Evolutionary conservation across 2,888 invertebrate species (phyloP), one percentile per base, ranked within the genome.

Genomic region (Synanthedon formicaeformis): DNA sequence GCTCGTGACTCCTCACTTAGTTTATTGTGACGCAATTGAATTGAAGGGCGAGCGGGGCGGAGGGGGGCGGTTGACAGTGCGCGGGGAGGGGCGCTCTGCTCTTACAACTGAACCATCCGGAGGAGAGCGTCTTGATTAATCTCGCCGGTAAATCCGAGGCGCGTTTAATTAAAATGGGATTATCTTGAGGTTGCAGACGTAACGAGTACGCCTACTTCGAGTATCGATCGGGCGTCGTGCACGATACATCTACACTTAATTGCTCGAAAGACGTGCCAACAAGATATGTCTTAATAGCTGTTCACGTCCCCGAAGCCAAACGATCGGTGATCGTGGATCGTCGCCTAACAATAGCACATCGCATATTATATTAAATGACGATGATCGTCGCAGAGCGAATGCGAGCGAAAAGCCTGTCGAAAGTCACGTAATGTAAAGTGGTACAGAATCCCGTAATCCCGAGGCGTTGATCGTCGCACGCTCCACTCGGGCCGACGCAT

Each of bases 121-220:
- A 66, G 66, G 62, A 66, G 67, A 67, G 67, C 62, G 65, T 71
- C 71, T 73, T 71, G 75, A 78, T 79, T 78, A 79, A 80, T 78
- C 76, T 69, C 61, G 64, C 61, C 66, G 69, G 69, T 67, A 66
- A 71, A 75, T 71, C 69, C 69, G 65, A 71, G 66, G 63, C 66
- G 63, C 62, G 65, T 79, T 78, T 80, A 81, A 81, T 81, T 81
- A 81, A 80, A 80, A 75, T 73, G 67, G 75, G 78, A 81, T 81
- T 78, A 81, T 74, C 67, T 73, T 60, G 66, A 68, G 73, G 71
- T 65, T 68, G 70, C 73, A 69, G 62, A 50, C 41, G 41, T 41
- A 41, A 41, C 41, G 41, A 41, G n/a, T 41, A 41, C 41, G 41
- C 41, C 41, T 41, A 41, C 41, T 41, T 41, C 13, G 41, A 13